Evolutionary conservation across 2,797 vertebrate species (phyloP), one percentile per base, ranked within the genome.

Genomic region (Lepus oiostolus): DNA sequence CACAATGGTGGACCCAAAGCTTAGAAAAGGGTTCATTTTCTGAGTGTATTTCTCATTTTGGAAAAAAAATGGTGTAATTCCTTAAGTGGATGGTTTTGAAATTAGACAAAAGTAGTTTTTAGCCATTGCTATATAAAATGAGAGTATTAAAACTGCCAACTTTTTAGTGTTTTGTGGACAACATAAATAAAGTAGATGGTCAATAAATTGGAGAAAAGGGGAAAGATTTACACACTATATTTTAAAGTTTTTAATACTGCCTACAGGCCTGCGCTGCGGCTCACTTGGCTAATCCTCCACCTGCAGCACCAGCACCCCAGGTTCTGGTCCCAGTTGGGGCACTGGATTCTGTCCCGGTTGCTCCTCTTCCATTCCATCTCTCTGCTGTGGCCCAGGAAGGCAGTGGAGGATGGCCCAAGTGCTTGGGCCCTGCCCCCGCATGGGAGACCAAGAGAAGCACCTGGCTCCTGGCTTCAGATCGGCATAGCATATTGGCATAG

Each of bases 81-180:
- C 22, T 75, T 70, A 81, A 65, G 32, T 52, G 22, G 19, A 38
- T 84, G 54, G 8, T 54, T 86, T 92, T 58, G 17, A 67, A 92
- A 38, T 75, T 77, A 89, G 71, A 92, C 71, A 91, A 81, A 58
- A 32, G 24, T 91, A 22, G 3, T 24, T 83, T 81, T 38, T 71
- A 88, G 19, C 88, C 50, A 81, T 42, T 95, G 19, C 19, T 92
- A 5, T 95, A 3, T 88, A 67, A 90, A 92, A 47, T 81, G 19
- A 26, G 16, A 2, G 14, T 79, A 58, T 85, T 88, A 82, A 68
- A 62, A 90, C 80, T 71, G 50, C 7, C 50, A 58, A 38, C 7
- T 47, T 86, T 22, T 54, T 75, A 68, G 30, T 35, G 6, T 76
- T 81, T 70, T 89, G 17, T 83, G 72, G 22, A 58, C 17, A 88